phyloP scores from a whole-genome alignment of 2,888 invertebrate genomes.

The Dyspetes luteomarginatus region DNA sequence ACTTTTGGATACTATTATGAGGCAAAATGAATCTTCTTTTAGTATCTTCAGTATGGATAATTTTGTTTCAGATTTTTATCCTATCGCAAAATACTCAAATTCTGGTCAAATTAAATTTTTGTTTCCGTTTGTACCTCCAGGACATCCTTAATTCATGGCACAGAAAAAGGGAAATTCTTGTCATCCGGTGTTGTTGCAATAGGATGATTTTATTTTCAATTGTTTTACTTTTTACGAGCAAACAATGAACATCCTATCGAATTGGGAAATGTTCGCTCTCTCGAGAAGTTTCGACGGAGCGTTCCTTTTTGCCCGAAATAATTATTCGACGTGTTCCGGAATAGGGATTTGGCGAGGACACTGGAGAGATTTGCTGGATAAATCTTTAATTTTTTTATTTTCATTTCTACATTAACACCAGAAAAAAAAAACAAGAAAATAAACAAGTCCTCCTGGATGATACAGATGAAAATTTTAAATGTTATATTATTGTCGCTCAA shows the following conservation, averaged over 20 bases:
- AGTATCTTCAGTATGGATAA: too few relatives aligned
- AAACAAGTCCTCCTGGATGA: too few relatives aligned
- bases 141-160: slow-evolving; percentile 3
- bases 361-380: slow-evolving; percentile 5
- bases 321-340: slow-evolving; percentile 40
- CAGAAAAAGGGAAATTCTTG: slow-evolving; percentile 36
- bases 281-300: not conserved
- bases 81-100: too few relatives aligned
- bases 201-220: slow-evolving; percentile 3
- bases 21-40: too few relatives aligned
- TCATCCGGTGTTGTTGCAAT: slow-evolving; percentile 37
- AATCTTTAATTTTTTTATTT: slow-evolving; percentile 8
- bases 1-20: too few relatives aligned
- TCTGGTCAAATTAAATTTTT: too few relatives aligned
- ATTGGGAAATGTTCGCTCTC: slow-evolving; percentile 31
- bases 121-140: too few relatives aligned
- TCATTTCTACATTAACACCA: too few relatives aligned
- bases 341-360: not conserved
- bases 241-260: slow-evolving; percentile 16
- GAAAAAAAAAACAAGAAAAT: not conserved
- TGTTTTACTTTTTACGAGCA: slow-evolving; percentile 12
- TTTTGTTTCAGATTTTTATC: too few relatives aligned
- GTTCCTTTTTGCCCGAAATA: slow-evolving; percentile 59
- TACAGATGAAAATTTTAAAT: too few relatives aligned
- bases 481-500: not conserved